Conservation (phyloP, 1,140 invertebrate genomes). For the Mamestra configurata region DNA sequence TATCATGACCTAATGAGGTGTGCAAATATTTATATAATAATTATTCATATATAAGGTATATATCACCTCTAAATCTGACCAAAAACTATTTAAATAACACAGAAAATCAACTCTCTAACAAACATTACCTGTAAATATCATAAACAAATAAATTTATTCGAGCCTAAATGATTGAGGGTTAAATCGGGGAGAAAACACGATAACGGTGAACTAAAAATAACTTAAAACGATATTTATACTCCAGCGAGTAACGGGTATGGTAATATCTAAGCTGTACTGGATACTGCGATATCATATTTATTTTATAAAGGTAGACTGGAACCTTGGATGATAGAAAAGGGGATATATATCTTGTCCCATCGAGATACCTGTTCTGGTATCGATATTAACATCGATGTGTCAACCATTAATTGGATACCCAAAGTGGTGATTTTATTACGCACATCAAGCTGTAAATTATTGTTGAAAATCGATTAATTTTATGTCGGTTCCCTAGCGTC, state of each 20-base stretch:
- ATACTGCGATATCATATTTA: conserved; percentile 33
- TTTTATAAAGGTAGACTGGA: neutral
- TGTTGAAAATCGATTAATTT: neutral
- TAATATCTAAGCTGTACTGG: conserved; percentile 42
- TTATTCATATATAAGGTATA: too few relatives aligned
- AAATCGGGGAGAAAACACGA: conserved; percentile 39
- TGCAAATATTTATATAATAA: too few relatives aligned
- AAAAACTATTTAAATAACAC: neutral
- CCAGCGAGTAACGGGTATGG: conserved; percentile 30
- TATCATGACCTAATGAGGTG: too few relatives aligned
- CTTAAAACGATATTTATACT: conserved; percentile 34
- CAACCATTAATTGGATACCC: neutral
- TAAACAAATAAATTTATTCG: conserved; percentile 27
- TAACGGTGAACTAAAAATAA: conserved; percentile 47
- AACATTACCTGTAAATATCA: neutral
- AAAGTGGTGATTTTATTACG: conserved; percentile 5
- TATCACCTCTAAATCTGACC: too few relatives aligned
- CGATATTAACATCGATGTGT: neutral
- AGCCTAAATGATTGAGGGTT: conserved; percentile 8
- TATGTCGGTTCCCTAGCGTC: neutral
- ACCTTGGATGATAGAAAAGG: neutral
- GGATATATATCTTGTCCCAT: neutral
- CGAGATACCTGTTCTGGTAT: neutral
- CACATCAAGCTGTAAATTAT: neutral
- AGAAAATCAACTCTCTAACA: neutral